These are phyloP conservation scores for Cyprinus carpio DNA, from an alignment of 2,113 vertebrate genomes.

Conservation along the genomic window DNA sequence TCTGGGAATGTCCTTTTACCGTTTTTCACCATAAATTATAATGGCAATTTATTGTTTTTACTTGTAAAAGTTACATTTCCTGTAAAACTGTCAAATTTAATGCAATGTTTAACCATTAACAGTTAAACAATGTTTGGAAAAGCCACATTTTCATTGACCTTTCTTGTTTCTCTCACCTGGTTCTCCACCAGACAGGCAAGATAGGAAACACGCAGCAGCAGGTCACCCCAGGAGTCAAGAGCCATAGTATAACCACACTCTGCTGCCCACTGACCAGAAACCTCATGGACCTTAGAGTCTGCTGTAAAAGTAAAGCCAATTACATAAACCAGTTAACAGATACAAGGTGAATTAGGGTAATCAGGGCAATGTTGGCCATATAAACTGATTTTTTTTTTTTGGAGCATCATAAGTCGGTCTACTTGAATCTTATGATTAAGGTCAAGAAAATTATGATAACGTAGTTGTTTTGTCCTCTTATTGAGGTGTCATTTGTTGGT, in stretches of 20 bases:
- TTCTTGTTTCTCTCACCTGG: conserved; percentile 35
- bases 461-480: neutral
- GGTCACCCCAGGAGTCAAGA: conserved; percentile 51
- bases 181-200: conserved; percentile 58
- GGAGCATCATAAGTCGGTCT: neutral
- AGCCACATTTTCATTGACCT: neutral
- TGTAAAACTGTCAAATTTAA: neutral
- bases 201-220: conserved; percentile 56
- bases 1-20: neutral
- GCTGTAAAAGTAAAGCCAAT: neutral
- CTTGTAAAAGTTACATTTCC: neutral
- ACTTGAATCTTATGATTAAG: neutral
- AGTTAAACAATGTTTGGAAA: neutral
- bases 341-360: neutral
- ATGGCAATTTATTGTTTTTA: neutral
- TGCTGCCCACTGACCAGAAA: conserved; percentile 48
- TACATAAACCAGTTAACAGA: neutral
- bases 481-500: neutral
- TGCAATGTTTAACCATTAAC: neutral
- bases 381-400: neutral
- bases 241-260: conserved; percentile 58
- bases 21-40: neutral
- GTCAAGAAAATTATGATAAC: neutral
- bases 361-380: neutral
- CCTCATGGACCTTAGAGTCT: conserved; percentile 30